Percentiles rank a stretch among this genome's conserved stretches.
phyloP scores from a whole-genome alignment of 2,797 vertebrate species.

The Coregonus sp. region DNA sequence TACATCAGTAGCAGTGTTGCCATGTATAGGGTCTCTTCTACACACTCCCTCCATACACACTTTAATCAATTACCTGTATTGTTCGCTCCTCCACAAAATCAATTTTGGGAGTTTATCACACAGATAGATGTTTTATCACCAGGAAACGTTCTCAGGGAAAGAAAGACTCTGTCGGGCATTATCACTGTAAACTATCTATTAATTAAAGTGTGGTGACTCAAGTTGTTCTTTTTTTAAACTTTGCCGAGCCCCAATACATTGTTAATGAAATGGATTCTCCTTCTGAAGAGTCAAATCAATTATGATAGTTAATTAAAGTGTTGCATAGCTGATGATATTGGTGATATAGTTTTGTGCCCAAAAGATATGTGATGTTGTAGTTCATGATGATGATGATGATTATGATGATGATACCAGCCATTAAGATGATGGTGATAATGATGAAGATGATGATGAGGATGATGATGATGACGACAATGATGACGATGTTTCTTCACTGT shows the following conservation, averaged over 20 bases:
- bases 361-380: not conserved
- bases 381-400: not conserved
- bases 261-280: not conserved
- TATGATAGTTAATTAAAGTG: conserved; percentile 46
- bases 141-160: conserved; percentile 2
- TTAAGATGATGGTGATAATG: no score
- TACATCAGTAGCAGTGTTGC: conserved; percentile 18
- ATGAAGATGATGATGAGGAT: conserved; percentile 36
- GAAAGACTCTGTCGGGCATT: conserved; percentile 18
- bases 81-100: conserved; percentile 44
- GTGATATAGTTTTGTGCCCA: not conserved
- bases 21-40: conserved; percentile 23
- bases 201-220: conserved; percentile 32
- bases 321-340: conserved; percentile 5
- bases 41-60: conserved; percentile 9
- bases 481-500: not conserved
- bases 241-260: conserved; percentile 19
- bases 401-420: not conserved
- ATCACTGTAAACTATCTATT: conserved; percentile 38
- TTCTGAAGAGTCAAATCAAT: conserved; percentile 20
- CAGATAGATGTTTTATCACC: conserved; percentile 20
- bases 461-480: not conserved
- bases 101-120: conserved; percentile 32
- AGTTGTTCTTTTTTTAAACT: conserved; percentile 32
- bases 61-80: conserved; percentile 51